phyloP scores from a whole-genome alignment of 2,888 invertebrate genomes.

The Eutolmus rufibarbis region DNA sequence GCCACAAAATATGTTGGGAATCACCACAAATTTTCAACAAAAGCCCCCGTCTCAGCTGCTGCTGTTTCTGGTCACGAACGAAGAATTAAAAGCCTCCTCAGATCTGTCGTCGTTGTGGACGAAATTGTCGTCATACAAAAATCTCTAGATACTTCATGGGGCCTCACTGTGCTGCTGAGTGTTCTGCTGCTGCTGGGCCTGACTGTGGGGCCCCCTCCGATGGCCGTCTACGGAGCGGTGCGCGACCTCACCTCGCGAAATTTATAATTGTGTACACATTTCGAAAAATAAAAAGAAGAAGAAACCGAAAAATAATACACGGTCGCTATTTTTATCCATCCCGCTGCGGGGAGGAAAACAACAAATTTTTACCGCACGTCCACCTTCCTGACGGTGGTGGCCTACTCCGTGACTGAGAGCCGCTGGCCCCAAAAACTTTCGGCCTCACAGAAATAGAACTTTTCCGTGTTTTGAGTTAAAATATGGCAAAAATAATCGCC shows the following conservation, averaged over 20 bases:
- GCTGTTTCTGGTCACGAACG: neutral
- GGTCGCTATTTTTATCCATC: neutral
- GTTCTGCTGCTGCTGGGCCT: neutral
- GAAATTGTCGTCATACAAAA: neutral
- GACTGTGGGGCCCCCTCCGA: neutral
- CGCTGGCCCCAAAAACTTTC: neutral
- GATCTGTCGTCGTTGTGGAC: neutral
- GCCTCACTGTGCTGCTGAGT: neutral
- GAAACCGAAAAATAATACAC: neutral
- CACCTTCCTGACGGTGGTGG: neutral
- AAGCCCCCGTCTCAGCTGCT: neutral
- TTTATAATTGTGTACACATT: conserved; percentile 1
- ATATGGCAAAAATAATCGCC: neutral
- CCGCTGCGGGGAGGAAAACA: neutral
- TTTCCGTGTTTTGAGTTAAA: conserved; percentile 12
- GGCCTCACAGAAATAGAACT: neutral
- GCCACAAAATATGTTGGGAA: neutral
- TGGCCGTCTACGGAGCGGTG: neutral
- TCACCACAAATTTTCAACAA: neutral
- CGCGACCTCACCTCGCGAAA: neutral
- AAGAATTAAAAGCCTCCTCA: neutral
- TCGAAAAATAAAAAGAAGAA: neutral
- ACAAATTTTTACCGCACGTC: neutral
- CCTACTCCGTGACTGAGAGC: neutral
- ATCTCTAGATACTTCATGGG: neutral